Conservation (phyloP, 92 coral and sea anemone genomes). For the Porites cylindrica region DNA sequence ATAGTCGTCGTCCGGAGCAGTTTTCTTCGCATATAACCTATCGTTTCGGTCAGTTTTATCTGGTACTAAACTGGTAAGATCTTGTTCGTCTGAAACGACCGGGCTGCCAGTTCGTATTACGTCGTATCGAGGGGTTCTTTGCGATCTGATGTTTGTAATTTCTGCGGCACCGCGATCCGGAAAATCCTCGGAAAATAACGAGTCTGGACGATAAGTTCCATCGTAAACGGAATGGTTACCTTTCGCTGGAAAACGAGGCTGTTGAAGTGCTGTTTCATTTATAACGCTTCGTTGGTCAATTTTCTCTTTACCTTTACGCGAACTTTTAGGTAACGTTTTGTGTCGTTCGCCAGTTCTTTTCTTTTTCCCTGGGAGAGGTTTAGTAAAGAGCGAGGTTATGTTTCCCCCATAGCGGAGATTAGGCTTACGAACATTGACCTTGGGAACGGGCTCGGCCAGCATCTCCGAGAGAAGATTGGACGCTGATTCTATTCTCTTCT, state of each 20-base stretch:
- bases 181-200: background rate
- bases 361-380: conserved; percentile 16
- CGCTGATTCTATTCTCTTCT: conserved; percentile 69
- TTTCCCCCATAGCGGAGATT: conserved; percentile 38
- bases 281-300: background rate
- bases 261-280: conserved; percentile 1
- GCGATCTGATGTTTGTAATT: background rate
- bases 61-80: no score
- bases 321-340: conserved; percentile 21
- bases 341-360: background rate
- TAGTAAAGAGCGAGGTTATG: background rate
- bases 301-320: background rate
- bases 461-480: conserved; percentile 72
- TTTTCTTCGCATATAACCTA: background rate
- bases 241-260: background rate
- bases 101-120: conserved; percentile 13
- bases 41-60: background rate
- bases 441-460: conserved; percentile 80
- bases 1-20: conserved; percentile 16
- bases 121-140: conserved; percentile 27
- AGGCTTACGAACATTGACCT: conserved; percentile 43
- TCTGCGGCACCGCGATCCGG: background rate
- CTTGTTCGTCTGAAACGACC: background rate
- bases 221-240: background rate
- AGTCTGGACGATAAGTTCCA: background rate